These are phyloP conservation scores for Artemia sp. DNA, from an alignment of 2,888 invertebrate species.

Conservation along the genomic window DNA sequence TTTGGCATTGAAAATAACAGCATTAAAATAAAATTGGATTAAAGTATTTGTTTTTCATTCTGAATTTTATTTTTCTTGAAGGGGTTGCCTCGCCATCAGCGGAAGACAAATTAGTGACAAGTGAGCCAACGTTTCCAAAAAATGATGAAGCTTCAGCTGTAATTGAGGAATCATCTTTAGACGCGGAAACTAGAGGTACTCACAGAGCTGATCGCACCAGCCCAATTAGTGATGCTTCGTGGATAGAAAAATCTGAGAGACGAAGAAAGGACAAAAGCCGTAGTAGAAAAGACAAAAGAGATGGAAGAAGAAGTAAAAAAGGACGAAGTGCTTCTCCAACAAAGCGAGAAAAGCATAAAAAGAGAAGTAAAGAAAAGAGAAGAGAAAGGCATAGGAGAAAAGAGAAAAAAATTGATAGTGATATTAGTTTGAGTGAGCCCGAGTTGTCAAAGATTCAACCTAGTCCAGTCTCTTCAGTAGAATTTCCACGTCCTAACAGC, in stretches of 20 bases:
- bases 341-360: constrained; percentile 20
- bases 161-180: no score
- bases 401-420: constrained; percentile 23
- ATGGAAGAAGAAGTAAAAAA: constrained; percentile 27
- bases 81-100: no score
- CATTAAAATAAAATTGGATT: no score
- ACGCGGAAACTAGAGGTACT: no score
- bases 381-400: constrained; percentile 22
- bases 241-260: constrained; percentile 23
- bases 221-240: constrained; percentile 16
- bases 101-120: no score
- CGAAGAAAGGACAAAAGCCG: constrained; percentile 24
- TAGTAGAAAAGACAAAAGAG: constrained; percentile 27
- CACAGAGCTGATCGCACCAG: not conserved
- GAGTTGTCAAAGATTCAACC: not conserved
- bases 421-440: constrained; percentile 24
- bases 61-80: no score
- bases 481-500: not conserved
- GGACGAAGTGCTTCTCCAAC: not conserved
- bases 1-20: no score
- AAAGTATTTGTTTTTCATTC: no score
- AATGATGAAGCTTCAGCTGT: no score
- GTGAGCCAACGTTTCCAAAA: no score
- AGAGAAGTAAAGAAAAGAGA: constrained; percentile 23
- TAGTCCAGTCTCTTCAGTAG: constrained; percentile 6